phyloP scores from a whole-genome alignment of 2,113 vertebrate species.

The Hyla sarda region DNA sequence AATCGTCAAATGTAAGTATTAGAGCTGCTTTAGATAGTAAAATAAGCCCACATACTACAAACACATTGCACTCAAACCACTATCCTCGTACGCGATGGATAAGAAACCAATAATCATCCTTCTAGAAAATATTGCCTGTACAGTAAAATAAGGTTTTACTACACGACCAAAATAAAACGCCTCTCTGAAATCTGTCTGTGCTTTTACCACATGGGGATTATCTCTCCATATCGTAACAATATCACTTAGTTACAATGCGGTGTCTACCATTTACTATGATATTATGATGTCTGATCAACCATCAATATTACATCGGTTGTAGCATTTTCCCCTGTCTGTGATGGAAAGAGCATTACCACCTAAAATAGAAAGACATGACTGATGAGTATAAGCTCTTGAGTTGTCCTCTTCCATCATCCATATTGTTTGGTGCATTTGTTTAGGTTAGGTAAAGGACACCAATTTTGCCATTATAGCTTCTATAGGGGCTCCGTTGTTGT shows the following conservation, averaged over 20 bases:
- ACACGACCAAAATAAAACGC: constrained; percentile 18
- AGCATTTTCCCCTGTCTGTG: neutral
- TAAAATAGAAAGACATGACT: neutral
- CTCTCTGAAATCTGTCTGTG: neutral
- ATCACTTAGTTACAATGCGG: neutral
- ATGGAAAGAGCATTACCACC: neutral
- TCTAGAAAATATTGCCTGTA: constrained; percentile 9
- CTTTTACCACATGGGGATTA: neutral
- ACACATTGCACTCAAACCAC: constrained; percentile 11
- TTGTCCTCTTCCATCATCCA: neutral
- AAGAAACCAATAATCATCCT: constrained; percentile 35
- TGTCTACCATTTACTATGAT: neutral
- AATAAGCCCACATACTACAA: constrained; percentile 10
- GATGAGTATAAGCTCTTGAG: neutral
- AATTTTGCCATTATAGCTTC: neutral
- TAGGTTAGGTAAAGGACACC: neutral
- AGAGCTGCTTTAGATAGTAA: constrained; percentile 21
- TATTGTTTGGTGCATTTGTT: neutral
- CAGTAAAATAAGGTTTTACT: neutral
- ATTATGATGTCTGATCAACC: neutral
- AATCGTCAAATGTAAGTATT: constrained; percentile 52
- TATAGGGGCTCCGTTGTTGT: neutral
- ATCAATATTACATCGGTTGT: neutral
- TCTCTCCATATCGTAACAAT: neutral
- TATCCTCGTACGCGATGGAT: neutral